Percentiles rank a stretch among this genome's conserved stretches.
Evolutionary conservation across 2,797 vertebrate genomes (phyloP).

Genomic region (Tapirus indicus): DNA sequence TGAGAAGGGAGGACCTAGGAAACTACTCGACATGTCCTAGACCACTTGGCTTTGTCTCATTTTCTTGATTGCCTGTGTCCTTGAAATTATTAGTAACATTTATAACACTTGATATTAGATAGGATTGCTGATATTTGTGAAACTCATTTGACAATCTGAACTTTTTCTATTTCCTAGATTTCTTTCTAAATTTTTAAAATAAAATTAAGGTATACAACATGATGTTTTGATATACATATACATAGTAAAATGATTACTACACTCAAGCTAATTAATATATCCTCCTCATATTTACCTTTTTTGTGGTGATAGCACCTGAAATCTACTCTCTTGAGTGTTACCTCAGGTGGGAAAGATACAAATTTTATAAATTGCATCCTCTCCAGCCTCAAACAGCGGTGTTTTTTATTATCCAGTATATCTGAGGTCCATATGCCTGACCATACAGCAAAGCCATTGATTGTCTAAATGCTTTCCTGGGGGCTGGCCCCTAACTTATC

Average conservation of each 20-base stretch:
- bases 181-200: background rate
- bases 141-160: background rate
- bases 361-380: background rate
- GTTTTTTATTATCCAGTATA: background rate
- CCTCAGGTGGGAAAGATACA: background rate
- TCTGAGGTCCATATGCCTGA: background rate
- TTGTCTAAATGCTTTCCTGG: background rate
- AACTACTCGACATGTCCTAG: background rate
- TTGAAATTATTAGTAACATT: background rate
- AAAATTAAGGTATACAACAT: background rate
- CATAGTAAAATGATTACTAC: background rate
- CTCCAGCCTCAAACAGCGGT: background rate
- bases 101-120: background rate
- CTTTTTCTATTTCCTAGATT: background rate
- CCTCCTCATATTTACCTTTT: background rate
- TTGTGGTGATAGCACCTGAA: background rate
- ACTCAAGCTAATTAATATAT: background rate
- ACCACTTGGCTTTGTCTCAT: background rate
- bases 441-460: background rate
- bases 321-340: background rate
- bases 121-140: background rate
- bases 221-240: background rate
- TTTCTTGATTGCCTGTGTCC: background rate
- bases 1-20: background rate
- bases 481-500: background rate